Percentiles rank a stretch among this genome's conserved stretches.
Conservation (phyloP, 2,113 vertebrate species). For the Numenius arquata region DNA sequence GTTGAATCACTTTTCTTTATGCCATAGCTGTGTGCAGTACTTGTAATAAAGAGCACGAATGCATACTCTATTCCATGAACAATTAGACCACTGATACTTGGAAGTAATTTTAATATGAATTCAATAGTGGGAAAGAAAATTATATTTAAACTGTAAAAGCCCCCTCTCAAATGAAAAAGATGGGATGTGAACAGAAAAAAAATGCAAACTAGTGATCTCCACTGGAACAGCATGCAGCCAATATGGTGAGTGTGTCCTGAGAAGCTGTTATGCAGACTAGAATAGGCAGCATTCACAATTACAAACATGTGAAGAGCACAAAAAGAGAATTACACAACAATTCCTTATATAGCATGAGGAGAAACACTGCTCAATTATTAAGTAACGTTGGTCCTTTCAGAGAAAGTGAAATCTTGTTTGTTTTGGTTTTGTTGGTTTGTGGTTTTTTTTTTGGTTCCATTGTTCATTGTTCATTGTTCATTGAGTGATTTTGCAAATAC, state of each 20-base stretch:
- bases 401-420: background rate
- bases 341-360: background rate
- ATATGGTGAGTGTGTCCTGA: background rate
- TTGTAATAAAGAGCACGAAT: background rate
- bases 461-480: background rate
- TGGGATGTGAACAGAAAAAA: background rate
- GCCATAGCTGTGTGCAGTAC: background rate
- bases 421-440: background rate
- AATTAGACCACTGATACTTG: background rate
- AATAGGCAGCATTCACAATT: accelerated
- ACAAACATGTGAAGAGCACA: background rate
- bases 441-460: background rate
- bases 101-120: background rate
- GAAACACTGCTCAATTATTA: background rate
- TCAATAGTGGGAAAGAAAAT: background rate
- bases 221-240: background rate
- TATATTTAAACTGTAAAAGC: background rate
- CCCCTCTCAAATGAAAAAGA: background rate
- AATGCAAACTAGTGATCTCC: background rate
- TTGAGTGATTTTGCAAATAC: background rate
- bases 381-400: background rate
- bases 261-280: background rate
- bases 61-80: background rate
- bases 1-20: background rate
- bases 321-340: background rate